These are phyloP conservation scores for Podarcis cretensis DNA, from an alignment of 2,113 vertebrate species.

Conservation along the genomic window DNA sequence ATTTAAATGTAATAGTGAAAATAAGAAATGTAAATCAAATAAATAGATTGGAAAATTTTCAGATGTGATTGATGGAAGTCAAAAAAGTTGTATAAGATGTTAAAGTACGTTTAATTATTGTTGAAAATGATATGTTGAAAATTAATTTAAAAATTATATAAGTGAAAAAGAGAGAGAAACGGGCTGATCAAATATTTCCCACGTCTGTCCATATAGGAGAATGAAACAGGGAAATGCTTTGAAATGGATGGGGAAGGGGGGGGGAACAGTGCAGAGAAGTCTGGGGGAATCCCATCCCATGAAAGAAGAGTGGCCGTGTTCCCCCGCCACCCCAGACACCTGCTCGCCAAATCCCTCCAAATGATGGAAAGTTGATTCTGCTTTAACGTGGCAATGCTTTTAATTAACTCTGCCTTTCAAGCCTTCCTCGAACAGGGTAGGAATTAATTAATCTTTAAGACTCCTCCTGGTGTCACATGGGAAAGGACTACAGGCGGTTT, in stretches of 20 bases:
- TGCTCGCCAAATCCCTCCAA: slow-evolving; percentile 71
- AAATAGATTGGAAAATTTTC: too few species aligned
- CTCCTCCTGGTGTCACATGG: slow-evolving; percentile 79
- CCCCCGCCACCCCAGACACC: slow-evolving; percentile 66
- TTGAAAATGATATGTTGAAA: too few species aligned
- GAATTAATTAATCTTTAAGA: slow-evolving; percentile 82
- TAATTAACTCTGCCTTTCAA: slow-evolving; percentile 81
- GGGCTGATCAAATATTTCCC: slow-evolving; percentile 5
- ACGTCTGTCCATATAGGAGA: background rate
- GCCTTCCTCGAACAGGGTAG: slow-evolving; percentile 63
- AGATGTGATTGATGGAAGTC: too few species aligned
- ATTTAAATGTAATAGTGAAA: too few species aligned
- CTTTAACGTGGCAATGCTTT: slow-evolving; percentile 78
- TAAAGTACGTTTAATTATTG: too few species aligned
- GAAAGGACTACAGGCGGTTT: slow-evolving; percentile 60
- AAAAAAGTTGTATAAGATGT: too few species aligned
- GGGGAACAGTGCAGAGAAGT: background rate
- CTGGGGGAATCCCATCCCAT: background rate
- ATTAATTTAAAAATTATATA: too few species aligned
- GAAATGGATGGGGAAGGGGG: background rate
- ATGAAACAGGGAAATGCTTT: background rate
- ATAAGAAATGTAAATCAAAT: too few species aligned
- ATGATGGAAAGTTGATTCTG: slow-evolving; percentile 69
- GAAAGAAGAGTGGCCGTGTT: background rate
- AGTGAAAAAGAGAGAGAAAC: background rate